Percentiles rank a stretch among this genome's conserved stretches.
phyloP scores from a whole-genome alignment of 2,888 invertebrate genomes.

The Scrobipalpa costella region DNA sequence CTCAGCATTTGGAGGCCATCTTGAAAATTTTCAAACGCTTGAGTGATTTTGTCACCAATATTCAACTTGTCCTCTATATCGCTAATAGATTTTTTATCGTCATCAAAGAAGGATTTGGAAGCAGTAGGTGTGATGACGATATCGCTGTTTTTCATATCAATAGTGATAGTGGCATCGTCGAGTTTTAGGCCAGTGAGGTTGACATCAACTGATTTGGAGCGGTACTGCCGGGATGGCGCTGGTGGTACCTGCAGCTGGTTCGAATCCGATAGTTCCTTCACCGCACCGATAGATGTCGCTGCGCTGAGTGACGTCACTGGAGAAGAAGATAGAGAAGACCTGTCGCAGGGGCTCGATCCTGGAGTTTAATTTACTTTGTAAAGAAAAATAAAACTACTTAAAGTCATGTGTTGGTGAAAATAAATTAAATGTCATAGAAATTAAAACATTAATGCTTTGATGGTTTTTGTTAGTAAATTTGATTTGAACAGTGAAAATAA shows the following conservation, averaged over 20 bases:
- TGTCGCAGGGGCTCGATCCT: slow-evolving; percentile 75
- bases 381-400: slow-evolving; percentile 36
- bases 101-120: slow-evolving; percentile 51
- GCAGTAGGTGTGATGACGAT: slow-evolving; percentile 70
- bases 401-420: slow-evolving; percentile 26
- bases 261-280: slow-evolving; percentile 59
- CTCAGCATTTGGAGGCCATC: slow-evolving; percentile 62
- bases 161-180: slow-evolving; percentile 68
- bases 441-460: not conserved
- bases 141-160: slow-evolving; percentile 70
- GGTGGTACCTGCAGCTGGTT: slow-evolving; percentile 66
- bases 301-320: slow-evolving; percentile 64
- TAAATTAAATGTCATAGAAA: not conserved
- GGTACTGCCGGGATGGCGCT: slow-evolving; percentile 66
- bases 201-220: slow-evolving; percentile 81
- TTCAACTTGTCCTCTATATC: slow-evolving; percentile 65
- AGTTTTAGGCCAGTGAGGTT: slow-evolving; percentile 62
- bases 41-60: slow-evolving; percentile 62
- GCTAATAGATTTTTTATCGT: slow-evolving; percentile 46
- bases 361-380: slow-evolving; percentile 50
- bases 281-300: slow-evolving; percentile 56
- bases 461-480: too few species aligned
- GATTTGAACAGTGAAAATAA: too few species aligned
- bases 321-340: slow-evolving; percentile 67
- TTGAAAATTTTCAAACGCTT: slow-evolving; percentile 68